phyloP scores from a whole-genome alignment of 2,888 invertebrate genomes.

The Masnerella sp. region DNA sequence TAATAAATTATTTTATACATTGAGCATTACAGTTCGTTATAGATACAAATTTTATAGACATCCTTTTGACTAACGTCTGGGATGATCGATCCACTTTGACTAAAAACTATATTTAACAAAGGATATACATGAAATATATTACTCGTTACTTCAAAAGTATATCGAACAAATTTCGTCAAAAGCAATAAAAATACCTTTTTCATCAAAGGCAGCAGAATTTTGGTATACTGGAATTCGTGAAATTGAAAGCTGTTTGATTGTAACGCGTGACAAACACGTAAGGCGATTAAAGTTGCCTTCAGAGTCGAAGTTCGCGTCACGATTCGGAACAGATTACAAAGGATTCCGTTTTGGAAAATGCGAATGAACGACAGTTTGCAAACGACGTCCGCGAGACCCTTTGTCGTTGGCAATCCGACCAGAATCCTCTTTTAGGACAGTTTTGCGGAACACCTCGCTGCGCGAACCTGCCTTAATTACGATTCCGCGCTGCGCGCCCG shows the following conservation, averaged over 20 bases:
- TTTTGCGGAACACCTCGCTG: constrained; percentile 20
- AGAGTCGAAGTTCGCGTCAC: constrained; percentile 20
- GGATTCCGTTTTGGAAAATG: constrained; percentile 39
- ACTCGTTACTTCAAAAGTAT: too few species aligned
- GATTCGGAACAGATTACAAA: constrained; percentile 45
- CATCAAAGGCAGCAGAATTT: too few species aligned
- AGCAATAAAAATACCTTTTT: too few species aligned
- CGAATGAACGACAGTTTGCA: constrained; percentile 42
- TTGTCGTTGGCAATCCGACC: constrained; percentile 59
- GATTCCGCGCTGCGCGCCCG: constrained; percentile 48
- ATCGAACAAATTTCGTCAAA: too few species aligned
- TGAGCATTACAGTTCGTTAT: too few species aligned
- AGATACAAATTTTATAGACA: too few species aligned
- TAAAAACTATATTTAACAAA: too few species aligned
- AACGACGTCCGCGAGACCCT: constrained; percentile 14
- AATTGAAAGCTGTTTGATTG: constrained; percentile 11
- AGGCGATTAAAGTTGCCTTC: constrained; percentile 36
- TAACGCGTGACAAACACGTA: constrained; percentile 28
- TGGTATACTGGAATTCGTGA: too few species aligned
- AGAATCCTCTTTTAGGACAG: constrained; percentile 62
- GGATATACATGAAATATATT: too few species aligned
- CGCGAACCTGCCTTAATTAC: constrained; percentile 59
- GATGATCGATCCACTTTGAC: too few species aligned
- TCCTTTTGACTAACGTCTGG: too few species aligned
- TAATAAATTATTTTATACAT: too few species aligned